Base-by-base conservation (phyloP, 1,140 invertebrate species). In the Limonius californicus region DNA sequence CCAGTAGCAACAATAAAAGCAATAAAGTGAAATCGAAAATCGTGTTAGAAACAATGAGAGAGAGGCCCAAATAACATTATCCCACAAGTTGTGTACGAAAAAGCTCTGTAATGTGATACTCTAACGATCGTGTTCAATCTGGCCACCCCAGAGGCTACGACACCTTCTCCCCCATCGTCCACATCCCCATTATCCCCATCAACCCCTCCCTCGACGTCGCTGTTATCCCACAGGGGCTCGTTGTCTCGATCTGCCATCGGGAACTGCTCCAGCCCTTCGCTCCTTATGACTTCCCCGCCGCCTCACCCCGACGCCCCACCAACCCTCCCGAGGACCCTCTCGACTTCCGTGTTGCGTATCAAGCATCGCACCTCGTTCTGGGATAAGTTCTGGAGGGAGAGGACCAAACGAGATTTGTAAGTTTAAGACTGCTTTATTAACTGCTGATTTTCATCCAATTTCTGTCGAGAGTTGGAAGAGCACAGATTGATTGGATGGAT, bases 351-450 rank as follows among this genome's bases (percentile, higher is more conserved):
- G 20, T 80, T 92, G 16, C 80, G 89, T 61, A 87, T 91, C 72
- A 89, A 84, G 77, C 84, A 82, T 73, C 81, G 83, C 65, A 86
- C 82, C 64, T 85, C 84, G 35, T 92, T 92, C 73, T 92, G 90
- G 90, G 89, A 91, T 68, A 89, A 91, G 68, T 87, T 90, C 73
- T 90, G 86, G 82, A 83, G 88, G 63, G 83, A 87, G 58, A 80
- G 83, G 61, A 83, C 80, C 43, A 84, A 83, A 64, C 76, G 85
- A 65, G 85, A 87, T 71, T 83, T 80, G 86, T 88, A 82, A 87
- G 85, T 87, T 67, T 32, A 12, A 27, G 23, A 4, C 23, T 27
- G 9, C 23, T 27, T 27, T 27, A 27, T 27, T 27, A 27, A 27
- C 9, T 27, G n/a, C n/a, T n/a, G n/a, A n/a, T n/a, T n/a, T n/a